Evolutionary conservation across 2,888 invertebrate genomes (phyloP).

Genomic region (Amblyjoppa fuscipennis): DNA sequence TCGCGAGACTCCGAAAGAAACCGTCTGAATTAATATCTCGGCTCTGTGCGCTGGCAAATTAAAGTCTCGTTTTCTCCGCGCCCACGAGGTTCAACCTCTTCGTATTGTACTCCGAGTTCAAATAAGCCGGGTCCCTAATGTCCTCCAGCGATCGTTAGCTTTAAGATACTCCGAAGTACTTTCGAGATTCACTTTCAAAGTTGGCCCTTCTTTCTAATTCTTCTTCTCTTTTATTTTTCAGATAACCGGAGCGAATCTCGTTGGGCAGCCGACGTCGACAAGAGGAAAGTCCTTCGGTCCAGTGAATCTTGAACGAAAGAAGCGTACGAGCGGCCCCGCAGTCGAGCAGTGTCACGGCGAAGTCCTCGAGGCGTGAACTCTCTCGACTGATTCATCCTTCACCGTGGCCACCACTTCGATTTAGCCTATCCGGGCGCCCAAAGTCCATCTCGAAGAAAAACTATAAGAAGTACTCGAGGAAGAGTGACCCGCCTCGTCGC

Average conservation of each 20-base stretch:
- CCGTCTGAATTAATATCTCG: constrained; percentile 45
- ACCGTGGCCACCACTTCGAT: constrained; percentile 26
- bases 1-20: constrained; percentile 1
- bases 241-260: constrained; percentile 59
- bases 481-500: constrained; percentile 59
- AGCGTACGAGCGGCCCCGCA: constrained; percentile 40
- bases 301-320: constrained; percentile 49
- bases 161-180: background rate
- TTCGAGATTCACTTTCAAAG: background rate
- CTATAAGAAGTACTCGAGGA: constrained; percentile 50
- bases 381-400: constrained; percentile 33
- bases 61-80: constrained; percentile 26
- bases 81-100: background rate
- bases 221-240: constrained; percentile 34
- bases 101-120: background rate
- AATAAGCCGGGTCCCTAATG: background rate
- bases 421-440: constrained; percentile 28
- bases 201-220: background rate
- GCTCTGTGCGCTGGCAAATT: constrained; percentile 19
- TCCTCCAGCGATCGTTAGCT: constrained; percentile 12
- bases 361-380: constrained; percentile 58
- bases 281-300: constrained; percentile 35
- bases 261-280: constrained; percentile 35
- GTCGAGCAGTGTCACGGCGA: constrained; percentile 5
- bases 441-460: constrained; percentile 37